These are phyloP conservation scores for Pyrrhia umbra DNA, from an alignment of 2,888 invertebrate species.

Conservation along the genomic window DNA sequence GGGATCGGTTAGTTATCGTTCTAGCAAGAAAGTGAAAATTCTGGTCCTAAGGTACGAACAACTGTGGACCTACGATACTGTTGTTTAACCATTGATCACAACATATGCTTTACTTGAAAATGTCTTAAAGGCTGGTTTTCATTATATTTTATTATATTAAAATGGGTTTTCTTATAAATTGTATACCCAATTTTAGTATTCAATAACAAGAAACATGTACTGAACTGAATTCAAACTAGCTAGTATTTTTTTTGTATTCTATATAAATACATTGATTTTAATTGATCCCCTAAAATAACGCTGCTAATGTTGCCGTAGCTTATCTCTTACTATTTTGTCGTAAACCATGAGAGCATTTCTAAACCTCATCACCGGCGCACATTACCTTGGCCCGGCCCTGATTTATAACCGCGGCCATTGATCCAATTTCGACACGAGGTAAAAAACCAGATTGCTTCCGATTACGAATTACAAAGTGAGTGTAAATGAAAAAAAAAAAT, in stretches of 20 bases:
- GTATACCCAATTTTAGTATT: no score
- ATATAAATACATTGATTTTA: not conserved
- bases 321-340: not conserved
- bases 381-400: slow-evolving; percentile 39
- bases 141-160: not conserved
- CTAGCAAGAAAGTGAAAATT: no score
- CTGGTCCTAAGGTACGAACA: no score
- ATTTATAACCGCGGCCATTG: slow-evolving; percentile 32
- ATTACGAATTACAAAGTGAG: not conserved
- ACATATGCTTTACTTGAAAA: no score
- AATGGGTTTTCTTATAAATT: not conserved
- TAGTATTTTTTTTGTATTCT: not conserved
- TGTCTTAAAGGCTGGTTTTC: not conserved
- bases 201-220: not conserved
- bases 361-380: slow-evolving; percentile 2
- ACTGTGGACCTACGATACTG: no score
- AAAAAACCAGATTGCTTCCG: slow-evolving; percentile 17
- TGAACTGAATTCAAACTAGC: not conserved
- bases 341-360: slow-evolving; percentile 21
- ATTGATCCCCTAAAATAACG: slow-evolving; percentile 17
- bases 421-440: slow-evolving; percentile 7
- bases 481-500: no score
- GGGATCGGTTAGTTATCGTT: no score
- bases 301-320: not conserved
- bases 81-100: no score